A percentile compares a stretch with the other conserved stretches of the same genome.
These are phyloP conservation scores for Drosophila recens DNA, from an alignment of 2,888 invertebrate genomes.

Conservation along the genomic window DNA sequence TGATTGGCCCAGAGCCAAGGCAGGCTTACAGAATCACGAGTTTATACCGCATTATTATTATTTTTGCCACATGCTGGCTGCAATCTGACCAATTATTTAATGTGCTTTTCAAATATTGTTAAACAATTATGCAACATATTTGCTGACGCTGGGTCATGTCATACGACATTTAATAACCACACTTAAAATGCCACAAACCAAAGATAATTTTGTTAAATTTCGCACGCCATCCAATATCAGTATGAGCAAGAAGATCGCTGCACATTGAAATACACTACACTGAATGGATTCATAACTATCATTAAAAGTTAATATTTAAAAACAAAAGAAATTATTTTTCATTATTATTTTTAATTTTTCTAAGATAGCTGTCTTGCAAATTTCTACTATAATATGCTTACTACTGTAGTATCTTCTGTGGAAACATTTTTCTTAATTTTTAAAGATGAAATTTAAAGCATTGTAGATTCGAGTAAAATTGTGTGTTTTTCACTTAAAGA, in stretches of 20 bases:
- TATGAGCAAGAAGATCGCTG: constrained; percentile 1
- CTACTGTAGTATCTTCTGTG: too few species aligned
- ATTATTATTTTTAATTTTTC: too few species aligned
- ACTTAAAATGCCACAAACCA: constrained; percentile 22
- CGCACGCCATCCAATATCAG: constrained; percentile 27
- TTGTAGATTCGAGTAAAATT: not conserved
- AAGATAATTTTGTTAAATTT: constrained; percentile 36
- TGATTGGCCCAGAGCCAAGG: not conserved
- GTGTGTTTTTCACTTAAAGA: not conserved
- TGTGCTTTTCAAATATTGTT: constrained; percentile 49
- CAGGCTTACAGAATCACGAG: not conserved
- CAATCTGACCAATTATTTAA: constrained; percentile 44
- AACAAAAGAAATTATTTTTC: too few species aligned
- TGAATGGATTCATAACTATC: too few species aligned
- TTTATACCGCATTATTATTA: constrained; percentile 14
- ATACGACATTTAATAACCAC: constrained; percentile 38
- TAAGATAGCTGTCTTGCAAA: too few species aligned
- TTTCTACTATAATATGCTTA: too few species aligned
- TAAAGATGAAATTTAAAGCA: not conserved
- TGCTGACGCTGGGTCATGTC: constrained; percentile 48
- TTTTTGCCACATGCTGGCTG: constrained; percentile 29
- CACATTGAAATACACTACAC: constrained; percentile 13
- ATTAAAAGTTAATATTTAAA: too few species aligned
- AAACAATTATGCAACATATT: constrained; percentile 55
- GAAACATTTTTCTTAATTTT: not conserved